Percentiles rank a stretch among this genome's conserved stretches.
These are phyloP conservation scores for Morone chrysops DNA, from an alignment of 2,113 vertebrate genomes.

Conservation along the genomic window DNA sequence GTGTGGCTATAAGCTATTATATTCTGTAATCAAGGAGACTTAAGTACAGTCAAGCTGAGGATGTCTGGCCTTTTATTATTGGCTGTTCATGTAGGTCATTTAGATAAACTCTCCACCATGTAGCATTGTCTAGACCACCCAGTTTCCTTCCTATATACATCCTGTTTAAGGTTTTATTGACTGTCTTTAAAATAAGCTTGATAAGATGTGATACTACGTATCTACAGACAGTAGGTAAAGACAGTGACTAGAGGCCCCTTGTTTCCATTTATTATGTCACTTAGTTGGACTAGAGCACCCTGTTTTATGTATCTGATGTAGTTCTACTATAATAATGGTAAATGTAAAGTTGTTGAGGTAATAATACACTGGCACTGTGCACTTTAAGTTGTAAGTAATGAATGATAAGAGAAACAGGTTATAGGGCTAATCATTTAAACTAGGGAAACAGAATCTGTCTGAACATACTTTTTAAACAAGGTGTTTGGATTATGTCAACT, in stretches of 20 bases:
- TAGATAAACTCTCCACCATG: not conserved
- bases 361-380: not conserved
- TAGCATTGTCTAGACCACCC: slow-evolving; percentile 16
- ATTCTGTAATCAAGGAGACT: slow-evolving; percentile 22
- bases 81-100: slow-evolving; percentile 10
- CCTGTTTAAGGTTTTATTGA: not conserved
- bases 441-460: not conserved
- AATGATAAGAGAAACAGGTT: too few relatives aligned
- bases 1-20: slow-evolving; percentile 41
- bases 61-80: slow-evolving; percentile 43
- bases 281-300: not conserved
- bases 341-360: not conserved
- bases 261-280: not conserved
- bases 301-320: not conserved
- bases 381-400: not conserved
- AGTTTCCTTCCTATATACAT: not conserved
- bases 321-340: not conserved
- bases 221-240: not conserved
- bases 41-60: slow-evolving; percentile 12
- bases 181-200: not conserved
- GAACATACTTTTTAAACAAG: not conserved
- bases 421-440: not conserved
- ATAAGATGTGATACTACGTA: slow-evolving; percentile 28
- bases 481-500: not conserved
- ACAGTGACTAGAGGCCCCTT: slow-evolving; percentile 4